A percentile compares a stretch with the other conserved stretches of the same genome.
Conservation (phyloP, 2,797 vertebrate genomes). For the Helarctos malayanus region DNA sequence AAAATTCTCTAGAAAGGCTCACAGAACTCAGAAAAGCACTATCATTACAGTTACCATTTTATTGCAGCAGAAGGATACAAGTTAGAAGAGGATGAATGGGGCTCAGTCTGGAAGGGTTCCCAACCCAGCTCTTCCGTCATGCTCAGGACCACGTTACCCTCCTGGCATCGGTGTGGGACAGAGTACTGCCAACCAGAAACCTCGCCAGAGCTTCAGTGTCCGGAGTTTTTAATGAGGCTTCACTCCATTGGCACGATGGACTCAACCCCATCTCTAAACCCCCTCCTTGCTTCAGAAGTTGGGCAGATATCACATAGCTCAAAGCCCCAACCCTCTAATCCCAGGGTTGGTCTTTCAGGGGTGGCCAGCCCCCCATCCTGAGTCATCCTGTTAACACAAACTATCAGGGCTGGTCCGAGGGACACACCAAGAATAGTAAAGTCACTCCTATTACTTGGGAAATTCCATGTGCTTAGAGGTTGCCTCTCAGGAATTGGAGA, state of each 20-base stretch:
- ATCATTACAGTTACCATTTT: background rate
- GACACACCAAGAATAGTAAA: background rate
- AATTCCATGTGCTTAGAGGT: background rate
- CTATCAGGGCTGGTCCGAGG: background rate
- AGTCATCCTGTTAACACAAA: background rate
- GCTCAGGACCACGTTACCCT: background rate
- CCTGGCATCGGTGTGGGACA: background rate
- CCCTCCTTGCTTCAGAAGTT: background rate
- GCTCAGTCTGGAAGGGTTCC: background rate
- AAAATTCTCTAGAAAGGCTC: background rate
- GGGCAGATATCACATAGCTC: accelerated
- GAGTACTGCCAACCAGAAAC: background rate
- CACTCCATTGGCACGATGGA: background rate
- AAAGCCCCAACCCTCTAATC: background rate
- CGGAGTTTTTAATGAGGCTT: background rate
- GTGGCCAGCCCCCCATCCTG: background rate
- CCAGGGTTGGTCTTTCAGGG: background rate
- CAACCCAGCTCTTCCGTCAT: background rate
- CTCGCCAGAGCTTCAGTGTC: background rate
- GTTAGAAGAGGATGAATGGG: background rate
- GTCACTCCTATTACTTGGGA: background rate
- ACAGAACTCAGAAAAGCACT: background rate
- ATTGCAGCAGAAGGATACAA: background rate
- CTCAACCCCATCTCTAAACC: background rate
- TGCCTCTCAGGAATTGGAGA: background rate